Conservation (phyloP, 2,797 vertebrate genomes). For the Pelobates cultripes region DNA sequence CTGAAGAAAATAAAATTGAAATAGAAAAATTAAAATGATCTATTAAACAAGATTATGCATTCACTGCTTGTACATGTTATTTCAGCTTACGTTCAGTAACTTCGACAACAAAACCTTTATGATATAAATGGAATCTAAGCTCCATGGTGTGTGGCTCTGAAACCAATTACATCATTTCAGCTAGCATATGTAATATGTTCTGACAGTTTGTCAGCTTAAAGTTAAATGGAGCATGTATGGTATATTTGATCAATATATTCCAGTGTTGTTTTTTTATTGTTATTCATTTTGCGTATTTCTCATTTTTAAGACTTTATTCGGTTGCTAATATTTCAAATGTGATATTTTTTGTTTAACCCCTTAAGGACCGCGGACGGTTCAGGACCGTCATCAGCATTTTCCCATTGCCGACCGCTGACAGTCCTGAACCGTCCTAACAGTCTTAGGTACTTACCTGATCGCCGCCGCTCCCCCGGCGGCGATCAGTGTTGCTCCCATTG, state of each 20-base stretch:
- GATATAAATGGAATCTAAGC: conserved; percentile 22
- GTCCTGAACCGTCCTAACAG: too few relatives aligned
- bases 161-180: conserved; percentile 38
- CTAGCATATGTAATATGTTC: conserved; percentile 33
- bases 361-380: too few relatives aligned
- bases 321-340: too few relatives aligned
- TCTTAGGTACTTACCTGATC: too few relatives aligned
- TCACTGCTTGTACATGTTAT: neutral
- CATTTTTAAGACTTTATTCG: neutral
- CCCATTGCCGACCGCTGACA: too few relatives aligned
- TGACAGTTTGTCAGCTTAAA: conserved; percentile 48
- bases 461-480: too few relatives aligned
- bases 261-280: neutral
- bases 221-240: conserved; percentile 41
- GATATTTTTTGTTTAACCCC: too few relatives aligned
- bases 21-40: conserved; percentile 19
- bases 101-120: conserved; percentile 4
- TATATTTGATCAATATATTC: conserved; percentile 45
- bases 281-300: neutral
- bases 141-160: conserved; percentile 22
- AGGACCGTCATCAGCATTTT: too few relatives aligned
- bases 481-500: too few relatives aligned
- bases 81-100: conserved; percentile 24
- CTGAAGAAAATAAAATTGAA: conserved; percentile 5
- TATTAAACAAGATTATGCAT: conserved; percentile 15